phyloP scores from a whole-genome alignment of 2,113 vertebrate genomes.

The Hiodon tergisus region DNA sequence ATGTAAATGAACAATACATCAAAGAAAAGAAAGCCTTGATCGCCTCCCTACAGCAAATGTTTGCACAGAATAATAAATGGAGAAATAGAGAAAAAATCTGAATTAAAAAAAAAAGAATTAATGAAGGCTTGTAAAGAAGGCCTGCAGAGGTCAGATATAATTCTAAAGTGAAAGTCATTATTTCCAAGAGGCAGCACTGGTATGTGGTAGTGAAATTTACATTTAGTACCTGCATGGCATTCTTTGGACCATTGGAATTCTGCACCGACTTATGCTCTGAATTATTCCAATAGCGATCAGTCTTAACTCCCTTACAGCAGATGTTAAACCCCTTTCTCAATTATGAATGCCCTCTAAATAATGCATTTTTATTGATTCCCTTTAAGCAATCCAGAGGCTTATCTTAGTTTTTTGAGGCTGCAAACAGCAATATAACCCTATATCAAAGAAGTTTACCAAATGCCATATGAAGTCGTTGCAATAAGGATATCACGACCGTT shows the following conservation, averaged over 20 bases:
- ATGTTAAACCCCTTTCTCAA: conserved; percentile 34
- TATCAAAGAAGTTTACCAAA: background rate
- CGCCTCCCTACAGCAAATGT: too few species aligned
- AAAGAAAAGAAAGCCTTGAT: too few species aligned
- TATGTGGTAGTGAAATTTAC: conserved; percentile 15
- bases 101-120: conserved; percentile 29
- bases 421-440: conserved; percentile 26
- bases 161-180: conserved; percentile 21
- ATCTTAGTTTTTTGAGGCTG: conserved; percentile 12
- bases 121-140: conserved; percentile 18
- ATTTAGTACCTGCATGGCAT: conserved; percentile 15
- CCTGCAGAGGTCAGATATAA: conserved; percentile 18
- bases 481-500: background rate
- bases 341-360: conserved; percentile 37
- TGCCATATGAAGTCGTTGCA: background rate
- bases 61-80: too few species aligned
- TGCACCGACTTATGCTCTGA: conserved; percentile 8
- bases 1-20: too few species aligned
- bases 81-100: conserved; percentile 2
- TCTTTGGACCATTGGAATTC: conserved; percentile 18
- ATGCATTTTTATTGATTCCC: conserved; percentile 32
- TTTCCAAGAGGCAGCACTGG: conserved; percentile 22
- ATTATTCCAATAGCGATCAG: conserved; percentile 10
- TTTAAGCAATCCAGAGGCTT: conserved; percentile 20
- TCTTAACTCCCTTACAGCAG: conserved; percentile 24